Base-by-base conservation (phyloP, 1,140 invertebrate genomes). In the Drosophila busckii region DNA sequence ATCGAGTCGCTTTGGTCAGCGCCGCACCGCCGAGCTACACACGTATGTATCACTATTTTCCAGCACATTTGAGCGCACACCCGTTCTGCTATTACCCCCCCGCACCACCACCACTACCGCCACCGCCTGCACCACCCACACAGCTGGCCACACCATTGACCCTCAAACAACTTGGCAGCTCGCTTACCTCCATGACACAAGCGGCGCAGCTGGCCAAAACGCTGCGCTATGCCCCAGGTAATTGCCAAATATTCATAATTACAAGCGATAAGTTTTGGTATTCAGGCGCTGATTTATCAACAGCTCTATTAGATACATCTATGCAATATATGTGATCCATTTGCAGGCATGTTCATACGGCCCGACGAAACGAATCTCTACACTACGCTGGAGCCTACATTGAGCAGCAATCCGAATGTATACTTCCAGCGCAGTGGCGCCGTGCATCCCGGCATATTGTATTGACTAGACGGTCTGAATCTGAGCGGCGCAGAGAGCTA, bases 381-480 rank as follows among this genome's bases (percentile, higher is more conserved):
- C 87, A 94, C 93, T 63, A 94, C 93, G 40, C 88, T 94, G 63
- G 93, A 95, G 88, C 94, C 93, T 44, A 95, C 93, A 40, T 88
- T 94, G 78, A 94, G 93, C 86, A 93, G 92, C 83, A 95, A 95
- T 89, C 94, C 94, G 42, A 95, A 95, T 88, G 94, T 95, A 15
- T 95, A 92, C 87, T 95, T 94, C 87, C 93, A 95, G 87, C 90
- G 93, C 65, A 92, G 94, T 67, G 90, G 90, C 65, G 91, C 91
- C 31, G 89, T 94, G 68, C 93, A 94, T 90, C 92, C 92, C 58
- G 93, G 93, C 87, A 94, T 95, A 92, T 94, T 94, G 90, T 95
- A 95, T 86, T 95, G 89, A 55, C 26, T 59, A 16, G 12, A 53
- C 17, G 13, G 23, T 20, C 8, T 10, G 13, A 9, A 28, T 8